Evolutionary conservation across 1,140 invertebrate genomes (phyloP), one percentile per base, ranked within the genome.

Genomic region (Lineus longissimus): DNA sequence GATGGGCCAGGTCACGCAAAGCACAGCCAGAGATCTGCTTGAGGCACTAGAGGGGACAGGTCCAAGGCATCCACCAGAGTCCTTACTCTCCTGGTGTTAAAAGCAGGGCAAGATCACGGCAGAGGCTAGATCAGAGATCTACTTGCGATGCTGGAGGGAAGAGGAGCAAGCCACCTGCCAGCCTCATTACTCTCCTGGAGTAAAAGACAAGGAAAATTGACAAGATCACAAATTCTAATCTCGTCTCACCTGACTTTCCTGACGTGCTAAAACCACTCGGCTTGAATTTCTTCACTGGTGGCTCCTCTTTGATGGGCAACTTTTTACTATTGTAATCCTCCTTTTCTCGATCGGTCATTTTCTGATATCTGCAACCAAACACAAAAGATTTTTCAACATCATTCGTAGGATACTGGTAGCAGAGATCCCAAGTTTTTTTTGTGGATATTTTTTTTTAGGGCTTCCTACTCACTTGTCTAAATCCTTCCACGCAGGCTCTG

Each of bases 271-370:
- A 70, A 57, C 73, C 55, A 29, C 90, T 88, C 0, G 91, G 88
- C 0, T 89, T 51, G 47, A 51, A 91, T 80, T 92, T 88, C 0
- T 91, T 90, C 0, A 91, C 91, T 74, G 93, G 91, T 0, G 90
- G 90, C 0, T 89, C 90, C 0, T 90, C 59, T 60, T 63, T 40
- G 22, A 55, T 25, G n/a, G 59, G 9, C 72, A 47, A 31, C 72
- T 55, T 61, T 45, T 45, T 70, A 71, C 30, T 13, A 40, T 73
- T 70, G 19, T 70, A 67, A 7, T 80, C 78, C 41, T 71, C 69
- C 65, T 71, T 79, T 60, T 75, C 73, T 55, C 71, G 59, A n/a
- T 76, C 74, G 55, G 76, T 77, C 71, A 78, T 75, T 51, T 73
- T 73, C 62, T 76, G 67, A 45, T 40, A 69, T 61, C 61, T 64